A percentile compares a stretch with the other conserved stretches of the same genome.
Evolutionary conservation across 2,113 vertebrate species (phyloP).

Genomic region (Typhlomys cinereus): DNA sequence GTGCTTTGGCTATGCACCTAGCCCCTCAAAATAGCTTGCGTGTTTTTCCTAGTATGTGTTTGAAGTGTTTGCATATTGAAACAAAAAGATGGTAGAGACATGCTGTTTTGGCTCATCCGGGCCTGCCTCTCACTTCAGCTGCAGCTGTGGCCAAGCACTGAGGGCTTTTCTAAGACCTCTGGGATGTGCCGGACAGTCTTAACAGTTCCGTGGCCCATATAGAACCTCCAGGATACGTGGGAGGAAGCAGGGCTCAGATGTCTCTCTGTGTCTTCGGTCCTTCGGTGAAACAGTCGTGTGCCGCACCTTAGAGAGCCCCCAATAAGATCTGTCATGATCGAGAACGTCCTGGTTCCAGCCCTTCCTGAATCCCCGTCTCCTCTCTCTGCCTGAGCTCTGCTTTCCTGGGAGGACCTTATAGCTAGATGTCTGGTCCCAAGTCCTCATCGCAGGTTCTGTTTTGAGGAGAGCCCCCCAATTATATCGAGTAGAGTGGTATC

Average conservation of each 20-base stretch:
- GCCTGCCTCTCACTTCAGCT: background rate
- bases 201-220: background rate
- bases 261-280: background rate
- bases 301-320: background rate
- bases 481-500: background rate
- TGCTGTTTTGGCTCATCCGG: slow-evolving; percentile 46
- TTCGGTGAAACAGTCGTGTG: too few relatives aligned
- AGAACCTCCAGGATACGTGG: background rate
- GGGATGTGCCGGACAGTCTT: background rate
- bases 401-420: background rate
- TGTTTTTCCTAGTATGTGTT: background rate
- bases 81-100: background rate
- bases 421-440: background rate
- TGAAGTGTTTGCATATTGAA: slow-evolving; percentile 24
- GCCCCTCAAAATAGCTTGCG: background rate
- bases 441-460: background rate
- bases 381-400: background rate
- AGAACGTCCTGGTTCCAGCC: accelerated
- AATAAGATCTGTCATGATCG: background rate
- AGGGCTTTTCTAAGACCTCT: slow-evolving; percentile 49
- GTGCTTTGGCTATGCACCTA: background rate
- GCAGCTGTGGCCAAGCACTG: background rate
- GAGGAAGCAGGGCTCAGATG: background rate
- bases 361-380: background rate
- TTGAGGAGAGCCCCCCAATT: background rate